These are phyloP conservation scores for Astatotilapia flaviijosephi DNA, from an alignment of 2,113 vertebrate genomes.

Conservation along the genomic window DNA sequence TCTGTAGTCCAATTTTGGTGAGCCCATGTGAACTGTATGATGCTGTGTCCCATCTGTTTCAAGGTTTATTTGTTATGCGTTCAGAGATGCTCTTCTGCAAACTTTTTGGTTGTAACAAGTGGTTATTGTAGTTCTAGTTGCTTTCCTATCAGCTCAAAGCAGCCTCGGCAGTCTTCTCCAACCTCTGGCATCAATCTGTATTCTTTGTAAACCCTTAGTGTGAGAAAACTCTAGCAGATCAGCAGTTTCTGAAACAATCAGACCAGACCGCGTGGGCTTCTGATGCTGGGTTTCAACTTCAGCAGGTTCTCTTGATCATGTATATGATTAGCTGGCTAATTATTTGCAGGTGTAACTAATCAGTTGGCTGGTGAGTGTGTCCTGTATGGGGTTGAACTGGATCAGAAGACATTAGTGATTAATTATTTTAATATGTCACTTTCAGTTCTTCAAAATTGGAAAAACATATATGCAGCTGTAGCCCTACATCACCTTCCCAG, in stretches of 20 bases:
- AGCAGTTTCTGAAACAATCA: not conserved
- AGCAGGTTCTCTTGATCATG: not conserved
- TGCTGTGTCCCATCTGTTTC: not conserved
- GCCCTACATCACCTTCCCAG: not conserved
- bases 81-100: not conserved
- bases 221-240: not conserved
- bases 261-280: not conserved
- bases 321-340: not conserved
- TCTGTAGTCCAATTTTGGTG: not conserved
- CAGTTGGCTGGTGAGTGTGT: not conserved
- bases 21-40: not conserved
- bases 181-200: not conserved
- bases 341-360: not conserved
- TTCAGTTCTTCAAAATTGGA: not conserved
- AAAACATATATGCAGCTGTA: not conserved
- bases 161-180: accelerated
- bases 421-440: not conserved
- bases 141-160: not conserved
- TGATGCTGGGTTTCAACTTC: not conserved
- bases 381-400: not conserved
- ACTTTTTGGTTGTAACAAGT: not conserved
- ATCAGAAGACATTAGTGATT: not conserved
- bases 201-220: not conserved
- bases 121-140: not conserved
- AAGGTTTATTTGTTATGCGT: not conserved